Conservation (phyloP, 2,113 vertebrate species). For the Rhynchopsitta pachyrhyncha region DNA sequence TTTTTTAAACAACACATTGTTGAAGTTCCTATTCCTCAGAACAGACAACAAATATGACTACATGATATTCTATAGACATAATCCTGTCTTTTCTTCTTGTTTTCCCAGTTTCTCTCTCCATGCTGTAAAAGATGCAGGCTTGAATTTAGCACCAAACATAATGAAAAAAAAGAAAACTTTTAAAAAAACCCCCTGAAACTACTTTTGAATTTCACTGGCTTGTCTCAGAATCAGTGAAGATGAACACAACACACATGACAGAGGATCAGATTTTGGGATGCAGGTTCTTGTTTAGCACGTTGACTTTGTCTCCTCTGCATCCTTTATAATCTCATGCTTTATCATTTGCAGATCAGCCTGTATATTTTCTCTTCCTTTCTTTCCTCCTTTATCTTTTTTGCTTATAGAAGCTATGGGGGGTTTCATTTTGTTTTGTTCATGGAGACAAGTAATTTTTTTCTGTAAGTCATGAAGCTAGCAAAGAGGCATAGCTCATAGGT, state of each 20-base stretch:
- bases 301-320: background rate
- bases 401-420: background rate
- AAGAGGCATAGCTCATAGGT: conserved; percentile 55
- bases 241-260: background rate
- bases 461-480: conserved; percentile 4
- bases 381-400: background rate
- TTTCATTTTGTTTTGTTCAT: background rate
- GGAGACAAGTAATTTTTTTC: conserved; percentile 39
- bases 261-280: background rate
- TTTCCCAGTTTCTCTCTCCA: background rate
- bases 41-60: background rate
- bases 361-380: background rate
- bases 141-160: background rate
- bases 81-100: background rate
- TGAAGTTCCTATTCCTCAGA: background rate
- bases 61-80: background rate
- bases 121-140: background rate
- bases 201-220: background rate
- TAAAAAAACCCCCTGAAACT: background rate
- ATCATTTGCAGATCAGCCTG: background rate
- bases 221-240: background rate
- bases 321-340: background rate
- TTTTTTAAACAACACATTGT: background rate
- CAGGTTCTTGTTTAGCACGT: background rate
- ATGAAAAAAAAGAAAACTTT: background rate